Percentiles rank a stretch among this genome's conserved stretches.
Evolutionary conservation across 92 coral and sea anemone genomes (phyloP).

Genomic region (Epizoanthus rinbou): DNA sequence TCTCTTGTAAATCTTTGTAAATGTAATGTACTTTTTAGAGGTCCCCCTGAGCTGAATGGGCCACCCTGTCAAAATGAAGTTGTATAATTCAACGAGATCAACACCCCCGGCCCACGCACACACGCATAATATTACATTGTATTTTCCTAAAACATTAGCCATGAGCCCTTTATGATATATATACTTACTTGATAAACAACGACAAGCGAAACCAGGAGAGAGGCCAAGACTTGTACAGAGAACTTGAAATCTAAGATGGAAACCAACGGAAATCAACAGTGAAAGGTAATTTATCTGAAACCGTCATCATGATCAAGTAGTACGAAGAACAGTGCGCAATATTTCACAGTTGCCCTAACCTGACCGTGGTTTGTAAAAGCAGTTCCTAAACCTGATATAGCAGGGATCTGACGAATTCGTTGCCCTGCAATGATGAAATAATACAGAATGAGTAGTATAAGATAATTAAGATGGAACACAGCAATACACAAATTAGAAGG

Average conservation of each 20-base stretch:
- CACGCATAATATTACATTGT: too few species aligned
- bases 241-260: neutral
- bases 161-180: neutral
- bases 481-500: neutral
- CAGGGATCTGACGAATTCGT: neutral
- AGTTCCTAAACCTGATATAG: constrained; percentile 6
- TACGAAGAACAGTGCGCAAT: too few species aligned
- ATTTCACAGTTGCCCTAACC: neutral
- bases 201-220: neutral
- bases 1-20: too few species aligned
- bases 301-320: too few species aligned
- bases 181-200: constrained; percentile 4
- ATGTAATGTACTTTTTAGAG: too few species aligned
- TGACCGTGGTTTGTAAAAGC: neutral
- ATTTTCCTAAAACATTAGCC: too few species aligned
- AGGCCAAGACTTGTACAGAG: constrained; percentile 8
- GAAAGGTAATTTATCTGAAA: neutral
- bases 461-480: neutral
- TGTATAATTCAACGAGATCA: too few species aligned
- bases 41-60: too few species aligned
- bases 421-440: neutral
- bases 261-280: neutral
- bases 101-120: too few species aligned
- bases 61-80: too few species aligned
- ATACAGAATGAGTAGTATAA: neutral